Evolutionary conservation across 2,113 vertebrate species (phyloP), one percentile per base, ranked within the genome.

Genomic region (Halcyon malimbica): DNA sequence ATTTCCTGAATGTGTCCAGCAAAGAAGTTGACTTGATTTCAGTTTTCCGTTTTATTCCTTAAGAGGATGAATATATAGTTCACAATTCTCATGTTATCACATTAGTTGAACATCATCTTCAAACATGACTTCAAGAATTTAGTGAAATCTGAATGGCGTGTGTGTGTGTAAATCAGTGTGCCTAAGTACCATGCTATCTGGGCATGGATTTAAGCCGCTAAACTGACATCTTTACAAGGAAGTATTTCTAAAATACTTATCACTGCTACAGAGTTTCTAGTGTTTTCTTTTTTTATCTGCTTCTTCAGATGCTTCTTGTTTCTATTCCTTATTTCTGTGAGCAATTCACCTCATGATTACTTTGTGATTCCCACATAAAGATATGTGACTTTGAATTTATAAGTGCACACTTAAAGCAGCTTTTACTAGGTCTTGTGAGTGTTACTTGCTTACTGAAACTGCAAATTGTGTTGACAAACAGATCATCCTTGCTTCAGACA

Each of bases 391-490:
- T 94, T 0, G 0, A 63, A 69, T 84, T 81, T 89, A 68, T 62
- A 78, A 48, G 13, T 60, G 6, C 54, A 41, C 11, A 2, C n/a
- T 88, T 93, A 33, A 62, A 83, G 57, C 35, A 65, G 83, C 17
- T 82, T 90, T 87, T 84, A 53, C 10, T 42, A 60, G 18, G n/a
- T 89, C 80, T 93, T 91, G 21, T 68, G 53, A 71, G 44, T 59
- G 26, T 83, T 92, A 26, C 70, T 83, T 88, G 25, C 31, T 67
- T 82, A 35, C 69, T 84, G 53, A 89, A 89, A 83, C 39, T 84
- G 80, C n/a, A 87, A 89, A 91, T 68, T 92, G 16, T 90, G 53
- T 77, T 92, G 83, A 89, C 88, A 94, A 81, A 92, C 75, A 85
- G 60, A 75, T 90, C 51, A 88, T 86, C 59, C 16, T 80, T 9